Evolutionary conservation across 1,140 invertebrate species (phyloP).

Genomic region (Nephila pilipes): DNA sequence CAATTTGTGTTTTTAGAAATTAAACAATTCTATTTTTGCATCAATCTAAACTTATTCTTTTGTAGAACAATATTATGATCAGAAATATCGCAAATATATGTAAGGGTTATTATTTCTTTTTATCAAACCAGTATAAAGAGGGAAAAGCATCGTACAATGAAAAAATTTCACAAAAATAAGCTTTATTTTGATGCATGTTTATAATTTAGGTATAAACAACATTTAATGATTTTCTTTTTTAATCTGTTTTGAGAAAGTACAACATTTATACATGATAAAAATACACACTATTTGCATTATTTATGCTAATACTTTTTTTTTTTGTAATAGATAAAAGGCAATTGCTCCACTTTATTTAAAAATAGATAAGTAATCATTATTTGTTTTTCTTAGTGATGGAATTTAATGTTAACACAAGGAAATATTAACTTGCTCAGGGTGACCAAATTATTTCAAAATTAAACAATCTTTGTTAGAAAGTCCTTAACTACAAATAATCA

Average conservation of each 20-base stretch:
- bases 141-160: conserved; percentile 10
- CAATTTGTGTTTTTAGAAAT: conserved; percentile 16
- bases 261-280: conserved; percentile 15
- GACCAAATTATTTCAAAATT: conserved; percentile 5
- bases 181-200: conserved; percentile 40
- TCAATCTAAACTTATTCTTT: background rate
- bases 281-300: conserved; percentile 16
- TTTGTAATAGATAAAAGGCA: conserved; percentile 18
- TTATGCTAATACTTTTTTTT: conserved; percentile 14
- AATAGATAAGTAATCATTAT: conserved; percentile 22
- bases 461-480: background rate
- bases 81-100: conserved; percentile 24
- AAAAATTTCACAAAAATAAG: conserved; percentile 55
- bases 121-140: conserved; percentile 33
- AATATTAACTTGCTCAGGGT: background rate
- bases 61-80: conserved; percentile 5
- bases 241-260: conserved; percentile 31
- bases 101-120: background rate
- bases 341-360: background rate
- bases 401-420: conserved; percentile 7
- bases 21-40: conserved; percentile 2
- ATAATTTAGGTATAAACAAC: conserved; percentile 34
- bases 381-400: background rate
- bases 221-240: conserved; percentile 28
- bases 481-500: too few species aligned